These are phyloP conservation scores for Mionectes macconnelli DNA, from an alignment of 2,113 vertebrate species.

Conservation along the genomic window DNA sequence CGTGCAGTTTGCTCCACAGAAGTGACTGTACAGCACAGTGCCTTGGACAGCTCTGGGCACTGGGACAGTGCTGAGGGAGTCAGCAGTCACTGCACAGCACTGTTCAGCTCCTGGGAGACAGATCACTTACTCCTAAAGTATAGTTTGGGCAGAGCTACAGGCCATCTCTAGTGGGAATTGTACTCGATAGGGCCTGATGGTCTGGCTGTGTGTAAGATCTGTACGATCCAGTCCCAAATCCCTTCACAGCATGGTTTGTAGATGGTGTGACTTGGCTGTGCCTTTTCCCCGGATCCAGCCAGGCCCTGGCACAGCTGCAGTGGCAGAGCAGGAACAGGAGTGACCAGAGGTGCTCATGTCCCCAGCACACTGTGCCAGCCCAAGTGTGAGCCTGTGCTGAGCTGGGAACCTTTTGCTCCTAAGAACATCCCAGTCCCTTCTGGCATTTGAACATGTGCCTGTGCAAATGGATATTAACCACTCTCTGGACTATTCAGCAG, in stretches of 20 bases:
- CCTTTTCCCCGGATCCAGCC: fast-evolving
- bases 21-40: no score
- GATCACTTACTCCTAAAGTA: neutral
- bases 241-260: neutral
- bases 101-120: neutral
- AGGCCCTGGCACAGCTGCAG: fast-evolving
- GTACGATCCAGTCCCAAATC: neutral
- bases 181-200: neutral
- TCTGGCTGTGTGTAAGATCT: neutral
- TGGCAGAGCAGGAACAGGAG: neutral
- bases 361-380: fast-evolving
- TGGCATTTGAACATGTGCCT: fast-evolving
- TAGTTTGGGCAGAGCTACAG: neutral
- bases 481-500: neutral
- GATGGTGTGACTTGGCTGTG: neutral
- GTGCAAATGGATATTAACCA: neutral
- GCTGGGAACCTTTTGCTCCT: neutral
- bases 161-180: neutral
- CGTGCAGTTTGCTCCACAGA: neutral
- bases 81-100: fast-evolving
- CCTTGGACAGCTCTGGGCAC: neutral
- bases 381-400: neutral
- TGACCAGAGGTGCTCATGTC: neutral
- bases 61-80: fast-evolving
- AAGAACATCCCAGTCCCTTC: neutral